These are phyloP conservation scores for Entomyzon cyanotis DNA, from an alignment of 2,113 vertebrate species.

Conservation along the genomic window DNA sequence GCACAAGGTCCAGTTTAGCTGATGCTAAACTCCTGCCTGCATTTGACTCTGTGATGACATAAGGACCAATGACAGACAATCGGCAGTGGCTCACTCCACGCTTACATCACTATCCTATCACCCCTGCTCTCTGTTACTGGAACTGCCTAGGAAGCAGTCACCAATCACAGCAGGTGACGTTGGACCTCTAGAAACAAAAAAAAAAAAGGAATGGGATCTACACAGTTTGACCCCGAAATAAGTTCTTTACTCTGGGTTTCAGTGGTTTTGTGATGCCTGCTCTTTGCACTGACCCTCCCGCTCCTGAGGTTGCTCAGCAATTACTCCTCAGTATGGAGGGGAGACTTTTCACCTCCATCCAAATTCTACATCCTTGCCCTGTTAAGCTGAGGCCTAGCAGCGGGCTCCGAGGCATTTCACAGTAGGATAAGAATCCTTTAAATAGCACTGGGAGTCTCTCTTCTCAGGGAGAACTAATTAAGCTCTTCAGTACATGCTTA, in stretches of 20 bases:
- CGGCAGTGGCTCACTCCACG: not conserved
- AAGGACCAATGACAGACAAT: not conserved
- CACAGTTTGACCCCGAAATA: not conserved
- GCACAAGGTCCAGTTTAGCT: not conserved
- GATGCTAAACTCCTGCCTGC: not conserved
- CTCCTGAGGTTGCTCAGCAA: not conserved
- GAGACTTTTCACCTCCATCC: not conserved
- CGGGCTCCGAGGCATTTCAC: not conserved
- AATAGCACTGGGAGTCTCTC: constrained; percentile 36
- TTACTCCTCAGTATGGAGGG: not conserved
- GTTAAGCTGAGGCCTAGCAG: constrained; percentile 3
- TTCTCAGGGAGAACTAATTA: constrained; percentile 43
- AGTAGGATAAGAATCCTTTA: constrained; percentile 25
- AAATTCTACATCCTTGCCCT: not conserved
- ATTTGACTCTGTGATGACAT: not conserved
- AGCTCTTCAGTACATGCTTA: constrained; percentile 49
- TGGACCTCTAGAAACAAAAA: not conserved
- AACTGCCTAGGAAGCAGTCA: not conserved
- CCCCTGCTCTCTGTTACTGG: not conserved
- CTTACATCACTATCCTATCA: not conserved
- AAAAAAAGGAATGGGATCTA: not conserved
- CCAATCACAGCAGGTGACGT: not conserved
- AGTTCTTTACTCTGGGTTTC: not conserved
- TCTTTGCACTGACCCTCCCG: not conserved
- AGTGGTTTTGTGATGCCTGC: not conserved